These are phyloP conservation scores for Bicyclus anynana DNA, from an alignment of 1,140 invertebrate genomes.

Conservation along the genomic window DNA sequence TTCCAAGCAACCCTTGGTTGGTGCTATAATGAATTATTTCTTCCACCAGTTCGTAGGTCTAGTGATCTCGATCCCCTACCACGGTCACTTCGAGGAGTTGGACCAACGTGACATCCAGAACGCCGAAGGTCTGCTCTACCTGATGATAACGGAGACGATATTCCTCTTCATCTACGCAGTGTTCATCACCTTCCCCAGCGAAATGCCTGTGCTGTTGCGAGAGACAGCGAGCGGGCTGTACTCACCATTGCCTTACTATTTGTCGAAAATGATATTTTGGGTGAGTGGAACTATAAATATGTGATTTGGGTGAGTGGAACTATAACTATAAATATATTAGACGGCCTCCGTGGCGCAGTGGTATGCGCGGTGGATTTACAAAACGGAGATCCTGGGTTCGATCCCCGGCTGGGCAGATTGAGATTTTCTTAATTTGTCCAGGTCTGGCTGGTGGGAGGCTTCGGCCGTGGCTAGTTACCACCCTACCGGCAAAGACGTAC, in stretches of 20 bases:
- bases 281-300: conserved; percentile 66
- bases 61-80: conserved; percentile 80
- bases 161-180: conserved; percentile 84
- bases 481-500: too few species aligned
- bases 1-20: too few species aligned
- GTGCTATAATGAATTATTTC: neutral
- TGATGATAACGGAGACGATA: conserved; percentile 84
- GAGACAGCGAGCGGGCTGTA: conserved; percentile 84
- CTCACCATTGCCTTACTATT: conserved; percentile 81
- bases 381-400: too few species aligned
- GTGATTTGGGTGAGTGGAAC: too few species aligned
- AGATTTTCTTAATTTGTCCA: too few species aligned
- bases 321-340: too few species aligned
- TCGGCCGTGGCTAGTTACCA: too few species aligned
- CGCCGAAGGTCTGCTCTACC: conserved; percentile 82
- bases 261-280: conserved; percentile 84
- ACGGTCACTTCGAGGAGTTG: conserved; percentile 74
- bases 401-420: too few species aligned
- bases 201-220: conserved; percentile 81
- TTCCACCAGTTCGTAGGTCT: conserved; percentile 79
- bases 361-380: too few species aligned
- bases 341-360: too few species aligned
- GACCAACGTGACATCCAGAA: conserved; percentile 83
- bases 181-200: conserved; percentile 83
- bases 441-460: too few species aligned